Percentiles rank a stretch among this genome's conserved stretches.
Evolutionary conservation across 2,888 invertebrate genomes (phyloP).

Genomic region (Tuberolachnus salignus): DNA sequence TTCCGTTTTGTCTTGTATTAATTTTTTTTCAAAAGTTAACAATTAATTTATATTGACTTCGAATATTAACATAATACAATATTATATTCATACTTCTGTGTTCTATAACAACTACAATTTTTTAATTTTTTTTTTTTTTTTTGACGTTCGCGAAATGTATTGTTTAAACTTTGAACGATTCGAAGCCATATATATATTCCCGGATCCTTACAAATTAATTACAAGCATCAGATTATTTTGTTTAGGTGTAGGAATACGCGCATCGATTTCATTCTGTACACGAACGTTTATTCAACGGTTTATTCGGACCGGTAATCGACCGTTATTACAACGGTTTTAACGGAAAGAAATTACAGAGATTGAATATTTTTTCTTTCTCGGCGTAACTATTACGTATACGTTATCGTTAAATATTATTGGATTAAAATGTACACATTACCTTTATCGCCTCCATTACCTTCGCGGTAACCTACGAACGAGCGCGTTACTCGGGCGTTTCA

Average conservation of each 20-base stretch:
- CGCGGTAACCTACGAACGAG: background rate
- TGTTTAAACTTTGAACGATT: background rate
- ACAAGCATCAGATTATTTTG: background rate
- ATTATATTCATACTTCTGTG: too few species aligned
- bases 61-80: too few species aligned
- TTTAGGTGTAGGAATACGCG: background rate
- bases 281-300: background rate
- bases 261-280: background rate
- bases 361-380: background rate
- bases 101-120: too few species aligned
- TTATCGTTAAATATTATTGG: background rate
- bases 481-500: background rate
- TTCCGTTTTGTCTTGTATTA: too few species aligned
- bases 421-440: background rate
- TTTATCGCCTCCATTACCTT: background rate
- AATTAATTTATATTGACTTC: too few species aligned
- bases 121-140: too few species aligned
- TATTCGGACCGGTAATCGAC: background rate
- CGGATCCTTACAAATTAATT: background rate
- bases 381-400: background rate
- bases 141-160: background rate
- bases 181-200: constrained; percentile 26
- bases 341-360: background rate
- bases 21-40: too few species aligned
- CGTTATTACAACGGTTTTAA: background rate